These are phyloP conservation scores for Stichopus chloronotus DNA, from an alignment of 35 echinoderm and acorn worm species.

Conservation along the genomic window DNA sequence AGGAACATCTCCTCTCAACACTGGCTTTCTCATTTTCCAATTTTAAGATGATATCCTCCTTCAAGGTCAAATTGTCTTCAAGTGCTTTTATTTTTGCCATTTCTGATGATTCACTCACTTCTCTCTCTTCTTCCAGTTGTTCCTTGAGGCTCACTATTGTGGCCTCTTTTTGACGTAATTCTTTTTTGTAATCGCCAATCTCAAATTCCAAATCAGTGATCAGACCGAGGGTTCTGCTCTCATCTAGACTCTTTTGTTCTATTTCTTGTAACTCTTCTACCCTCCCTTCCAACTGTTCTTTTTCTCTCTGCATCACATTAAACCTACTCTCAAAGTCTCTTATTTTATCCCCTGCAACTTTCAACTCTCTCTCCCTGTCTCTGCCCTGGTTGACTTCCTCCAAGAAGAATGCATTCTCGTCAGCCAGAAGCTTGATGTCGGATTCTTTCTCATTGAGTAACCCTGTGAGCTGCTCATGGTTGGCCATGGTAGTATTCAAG, in stretches of 20 bases:
- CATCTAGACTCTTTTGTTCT: constrained; percentile 30
- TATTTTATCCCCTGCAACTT: constrained; percentile 31
- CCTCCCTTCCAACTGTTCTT: constrained; percentile 42
- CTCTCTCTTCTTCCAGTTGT: not conserved
- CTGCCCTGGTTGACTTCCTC: constrained; percentile 82
- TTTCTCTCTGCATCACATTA: constrained; percentile 48
- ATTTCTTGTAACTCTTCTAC: constrained; percentile 58
- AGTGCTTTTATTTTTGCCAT: not conserved
- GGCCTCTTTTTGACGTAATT: constrained; percentile 31
- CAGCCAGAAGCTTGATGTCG: constrained; percentile 84
- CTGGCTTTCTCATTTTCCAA: constrained; percentile 4
- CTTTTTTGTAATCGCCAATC: constrained; percentile 54
- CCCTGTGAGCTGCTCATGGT: constrained; percentile 75
- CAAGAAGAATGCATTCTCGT: constrained; percentile 86
- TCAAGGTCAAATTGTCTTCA: constrained; percentile 4
- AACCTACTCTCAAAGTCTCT: constrained; percentile 55
- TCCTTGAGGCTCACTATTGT: constrained; percentile 35
- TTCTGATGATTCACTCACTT: not conserved
- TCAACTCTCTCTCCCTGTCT: constrained; percentile 61
- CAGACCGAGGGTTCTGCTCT: constrained; percentile 63
- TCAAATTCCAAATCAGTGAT: constrained; percentile 73
- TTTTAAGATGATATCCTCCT: constrained; percentile 1
- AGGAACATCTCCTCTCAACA: not conserved
- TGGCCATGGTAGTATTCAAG: constrained; percentile 74
- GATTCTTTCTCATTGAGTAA: constrained; percentile 86